Evolutionary conservation across 1,140 invertebrate genomes (phyloP), one percentile per base, ranked within the genome.

Genomic region (Macrostomum lignano): DNA sequence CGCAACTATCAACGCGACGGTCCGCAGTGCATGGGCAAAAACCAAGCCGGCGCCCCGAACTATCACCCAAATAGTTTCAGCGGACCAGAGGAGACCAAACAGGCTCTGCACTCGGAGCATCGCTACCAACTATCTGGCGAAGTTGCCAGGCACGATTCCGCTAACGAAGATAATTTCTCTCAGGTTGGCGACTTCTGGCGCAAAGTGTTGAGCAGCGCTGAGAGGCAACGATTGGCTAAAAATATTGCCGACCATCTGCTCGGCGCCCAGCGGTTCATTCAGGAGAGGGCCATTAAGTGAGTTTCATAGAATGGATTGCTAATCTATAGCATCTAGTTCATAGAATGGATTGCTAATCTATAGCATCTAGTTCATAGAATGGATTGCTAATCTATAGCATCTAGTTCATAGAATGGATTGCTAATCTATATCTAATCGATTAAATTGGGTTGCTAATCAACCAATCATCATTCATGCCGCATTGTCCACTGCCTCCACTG

Each of bases 11-110:
- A 82, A 52, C 67, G 82, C 22, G 82, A 91, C 58, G 84, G 84
- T 2, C 61, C 67, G 7, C 52, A 54, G 42, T 49, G 49, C 38
- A 48, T 53, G 38, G 49, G 23, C 9, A 9, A 9, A 24, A 9
- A 69, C 44, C 67, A 73, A 63, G 69, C 63, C 26, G 73, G 71
- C 21, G 70, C 72, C 9, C 84, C 84, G 1, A 88, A 88, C 56
- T 93, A 91, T 51, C 84, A 68, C 61, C 86, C 86, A 0, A 93
- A 93, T 55, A 86, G 78, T 37, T 94, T 91, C 55, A 59, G 61
- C 38, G 81, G 79, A 0, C 77, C 78, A 0, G 52, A 64, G 20
- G 53, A 61, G 32, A 40, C 48, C 25, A 31, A 37, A 3, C 38
- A 43, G 9, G 39, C 43, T 25, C 7, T 44, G 17, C 39, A 44